These are phyloP conservation scores for Emydoidea blandingii DNA, from an alignment of 2,797 vertebrate genomes.

Conservation along the genomic window DNA sequence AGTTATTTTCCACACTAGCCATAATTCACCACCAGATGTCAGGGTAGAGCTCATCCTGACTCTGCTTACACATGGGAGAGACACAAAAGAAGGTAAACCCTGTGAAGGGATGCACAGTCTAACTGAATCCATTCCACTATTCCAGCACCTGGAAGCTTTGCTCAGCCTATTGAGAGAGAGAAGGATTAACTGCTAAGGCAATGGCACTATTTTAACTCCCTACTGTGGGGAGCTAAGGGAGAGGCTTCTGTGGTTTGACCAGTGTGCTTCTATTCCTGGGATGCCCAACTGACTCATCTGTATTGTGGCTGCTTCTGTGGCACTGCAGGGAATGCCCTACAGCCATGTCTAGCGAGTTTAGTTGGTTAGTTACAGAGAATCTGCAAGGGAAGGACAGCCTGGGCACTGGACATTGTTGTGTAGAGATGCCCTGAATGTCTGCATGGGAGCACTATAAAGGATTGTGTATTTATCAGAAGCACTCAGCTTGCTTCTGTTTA, in stretches of 20 bases:
- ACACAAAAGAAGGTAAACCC: neutral
- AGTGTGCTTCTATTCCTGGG: neutral
- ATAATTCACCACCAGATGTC: too few species aligned
- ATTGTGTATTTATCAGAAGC: neutral
- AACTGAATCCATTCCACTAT: neutral
- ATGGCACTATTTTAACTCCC: fast-evolving
- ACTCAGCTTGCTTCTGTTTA: neutral
- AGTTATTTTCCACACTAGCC: too few species aligned
- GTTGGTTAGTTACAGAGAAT: slow-evolving; percentile 32
- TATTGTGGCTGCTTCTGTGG: slow-evolving; percentile 59
- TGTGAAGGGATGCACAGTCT: fast-evolving
- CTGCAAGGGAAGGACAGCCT: neutral
- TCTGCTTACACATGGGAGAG: neutral
- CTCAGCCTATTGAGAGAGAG: fast-evolving
- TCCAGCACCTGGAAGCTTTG: neutral
- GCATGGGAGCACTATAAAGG: slow-evolving; percentile 4
- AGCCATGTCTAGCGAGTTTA: slow-evolving; percentile 37
- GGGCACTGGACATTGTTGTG: neutral
- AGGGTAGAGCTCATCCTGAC: too few species aligned
- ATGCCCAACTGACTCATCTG: neutral
- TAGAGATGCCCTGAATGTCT: neutral
- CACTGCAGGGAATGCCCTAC: slow-evolving; percentile 43
- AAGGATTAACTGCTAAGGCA: neutral
- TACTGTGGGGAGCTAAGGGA: neutral
- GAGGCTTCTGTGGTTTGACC: neutral